These are phyloP conservation scores for Parazoanthus atlanticus DNA, from an alignment of 92 coral and sea anemone genomes.

Conservation along the genomic window DNA sequence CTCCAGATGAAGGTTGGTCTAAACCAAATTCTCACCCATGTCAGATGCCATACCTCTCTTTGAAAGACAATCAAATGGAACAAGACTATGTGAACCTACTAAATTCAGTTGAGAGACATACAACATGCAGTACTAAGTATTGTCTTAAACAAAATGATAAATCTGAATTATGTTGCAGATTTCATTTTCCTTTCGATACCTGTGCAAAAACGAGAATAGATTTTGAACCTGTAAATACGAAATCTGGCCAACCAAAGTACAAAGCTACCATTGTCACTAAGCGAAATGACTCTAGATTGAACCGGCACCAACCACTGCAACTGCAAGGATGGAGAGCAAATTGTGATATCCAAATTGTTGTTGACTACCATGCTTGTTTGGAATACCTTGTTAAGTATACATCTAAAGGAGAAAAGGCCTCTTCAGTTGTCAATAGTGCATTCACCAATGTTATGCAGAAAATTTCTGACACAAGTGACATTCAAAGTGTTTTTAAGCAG, in stretches of 20 bases:
- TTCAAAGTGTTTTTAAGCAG: slow-evolving; percentile 34
- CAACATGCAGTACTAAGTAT: slow-evolving; percentile 44
- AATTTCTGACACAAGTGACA: slow-evolving; percentile 18
- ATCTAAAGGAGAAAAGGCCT: slow-evolving; percentile 46
- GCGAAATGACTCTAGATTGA: slow-evolving; percentile 40
- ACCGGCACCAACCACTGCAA: slow-evolving; percentile 46
- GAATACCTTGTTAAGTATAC: slow-evolving; percentile 41
- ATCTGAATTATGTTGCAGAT: slow-evolving; percentile 35
- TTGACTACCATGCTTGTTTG: slow-evolving; percentile 51
- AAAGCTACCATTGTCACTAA: slow-evolving; percentile 45
- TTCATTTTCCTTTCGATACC: slow-evolving; percentile 52
- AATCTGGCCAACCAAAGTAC: slow-evolving; percentile 33
- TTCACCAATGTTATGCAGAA: slow-evolving; percentile 43
- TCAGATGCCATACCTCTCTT: slow-evolving; percentile 47
- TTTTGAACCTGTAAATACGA: slow-evolving; percentile 46
- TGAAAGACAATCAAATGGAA: slow-evolving; percentile 22
- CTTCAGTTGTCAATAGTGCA: slow-evolving; percentile 49
- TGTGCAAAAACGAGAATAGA: slow-evolving; percentile 33
- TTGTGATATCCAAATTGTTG: slow-evolving; percentile 51
- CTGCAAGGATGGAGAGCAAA: too few species aligned
- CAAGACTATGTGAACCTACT: slow-evolving; percentile 38
- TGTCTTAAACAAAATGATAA: slow-evolving; percentile 35
- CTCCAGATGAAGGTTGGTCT: slow-evolving; percentile 45
- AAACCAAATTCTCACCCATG: slow-evolving; percentile 45
- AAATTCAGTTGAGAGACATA: slow-evolving; percentile 41